These are phyloP conservation scores for Actias luna DNA, from an alignment of 2,888 invertebrate species.

Conservation along the genomic window DNA sequence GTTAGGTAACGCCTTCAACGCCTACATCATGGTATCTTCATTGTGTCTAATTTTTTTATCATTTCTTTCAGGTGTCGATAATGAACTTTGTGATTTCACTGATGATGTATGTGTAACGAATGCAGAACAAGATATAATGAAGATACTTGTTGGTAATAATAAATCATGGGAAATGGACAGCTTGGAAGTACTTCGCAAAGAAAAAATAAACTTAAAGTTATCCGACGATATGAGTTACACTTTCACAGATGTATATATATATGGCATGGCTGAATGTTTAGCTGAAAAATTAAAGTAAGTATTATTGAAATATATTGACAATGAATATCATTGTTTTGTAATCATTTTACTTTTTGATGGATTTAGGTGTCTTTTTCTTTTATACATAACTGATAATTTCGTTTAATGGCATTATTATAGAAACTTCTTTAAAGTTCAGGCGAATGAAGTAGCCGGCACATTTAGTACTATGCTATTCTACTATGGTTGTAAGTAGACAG, in stretches of 20 bases:
- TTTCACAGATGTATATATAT: conserved; percentile 16
- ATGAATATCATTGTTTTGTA: no score
- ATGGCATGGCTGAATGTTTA: conserved; percentile 22
- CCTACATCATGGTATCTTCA: no score
- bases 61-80: conserved; percentile 17
- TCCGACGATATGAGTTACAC: conserved; percentile 13
- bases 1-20: no score
- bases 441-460: no score
- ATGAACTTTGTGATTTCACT: conserved; percentile 15
- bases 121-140: conserved; percentile 17
- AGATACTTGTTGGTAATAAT: conserved; percentile 20
- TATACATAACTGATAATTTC: no score
- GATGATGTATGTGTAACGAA: conserved; percentile 22
- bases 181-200: conserved; percentile 22
- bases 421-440: no score
- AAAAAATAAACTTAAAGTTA: conserved; percentile 11
- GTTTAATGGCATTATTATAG: no score
- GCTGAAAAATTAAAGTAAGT: conserved; percentile 21
- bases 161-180: conserved; percentile 16
- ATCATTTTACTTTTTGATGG: no score
- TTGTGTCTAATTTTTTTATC: no score
- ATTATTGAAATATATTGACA: background rate
- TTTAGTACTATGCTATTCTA: no score
- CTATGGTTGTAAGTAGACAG: background rate
- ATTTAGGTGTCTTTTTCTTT: no score